Conservation (phyloP, 2,888 invertebrate species). For the Pollenia angustigena region DNA sequence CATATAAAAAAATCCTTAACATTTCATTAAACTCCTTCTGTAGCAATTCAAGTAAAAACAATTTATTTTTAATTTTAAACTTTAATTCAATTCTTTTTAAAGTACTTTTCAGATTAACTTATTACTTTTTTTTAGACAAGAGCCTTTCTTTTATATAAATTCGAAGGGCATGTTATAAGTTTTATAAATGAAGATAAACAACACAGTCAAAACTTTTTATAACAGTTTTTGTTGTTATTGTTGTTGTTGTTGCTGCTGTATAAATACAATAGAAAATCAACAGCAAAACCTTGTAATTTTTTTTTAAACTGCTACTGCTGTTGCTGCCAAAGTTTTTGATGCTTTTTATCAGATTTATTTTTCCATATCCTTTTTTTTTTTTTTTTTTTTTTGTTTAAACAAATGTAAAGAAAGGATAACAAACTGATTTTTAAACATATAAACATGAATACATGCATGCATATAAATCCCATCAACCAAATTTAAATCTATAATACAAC, state of each 20-base stretch:
- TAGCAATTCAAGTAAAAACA: too few species aligned
- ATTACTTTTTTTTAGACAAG: neutral
- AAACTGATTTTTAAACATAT: slow-evolving; percentile 38
- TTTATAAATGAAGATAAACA: slow-evolving; percentile 32
- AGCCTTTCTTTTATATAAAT: slow-evolving; percentile 16
- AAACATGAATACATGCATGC: slow-evolving; percentile 12
- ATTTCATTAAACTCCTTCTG: too few species aligned
- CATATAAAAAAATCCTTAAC: too few species aligned
- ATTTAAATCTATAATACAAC: slow-evolving; percentile 35
- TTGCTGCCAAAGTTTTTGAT: neutral
- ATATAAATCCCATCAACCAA: slow-evolving; percentile 51
- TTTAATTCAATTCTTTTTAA: neutral
- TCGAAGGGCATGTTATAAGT: slow-evolving; percentile 40
- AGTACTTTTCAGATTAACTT: neutral
- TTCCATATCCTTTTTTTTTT: neutral
- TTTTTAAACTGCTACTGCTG: slow-evolving; percentile 43
- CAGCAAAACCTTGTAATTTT: slow-evolving; percentile 64
- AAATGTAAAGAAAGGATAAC: slow-evolving; percentile 33
- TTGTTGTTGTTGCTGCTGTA: neutral
- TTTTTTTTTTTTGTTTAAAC: neutral
- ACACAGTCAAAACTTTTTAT: slow-evolving; percentile 12
- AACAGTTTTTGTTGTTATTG: too few species aligned
- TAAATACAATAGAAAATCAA: slow-evolving; percentile 53
- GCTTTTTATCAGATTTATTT: slow-evolving; percentile 36
- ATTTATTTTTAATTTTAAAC: too few species aligned